Base-by-base conservation (phyloP, 2,797 vertebrate genomes). In the Sphenodon punctatus region DNA sequence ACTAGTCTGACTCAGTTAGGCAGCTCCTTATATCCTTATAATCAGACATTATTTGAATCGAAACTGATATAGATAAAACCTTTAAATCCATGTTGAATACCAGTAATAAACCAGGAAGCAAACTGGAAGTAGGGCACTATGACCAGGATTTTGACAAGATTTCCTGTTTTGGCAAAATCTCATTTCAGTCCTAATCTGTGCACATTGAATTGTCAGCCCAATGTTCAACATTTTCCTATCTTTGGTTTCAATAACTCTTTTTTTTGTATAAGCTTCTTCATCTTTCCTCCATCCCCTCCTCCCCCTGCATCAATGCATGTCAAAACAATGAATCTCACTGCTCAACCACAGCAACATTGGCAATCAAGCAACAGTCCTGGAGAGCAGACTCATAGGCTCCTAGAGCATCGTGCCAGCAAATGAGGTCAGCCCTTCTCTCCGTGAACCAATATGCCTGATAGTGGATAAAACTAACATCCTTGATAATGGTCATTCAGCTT, bases 371-470 rank as follows among this genome's bases (percentile, higher is more conserved):
- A 38, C 49, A 48, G 41, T 70, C 69, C 41, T 70, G 53, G 67
- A 36, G 32, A 63, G 55, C 67, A 82, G 86, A 84, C 77, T 70
- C 68, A 36, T 34, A 60, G 71, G 59, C 76, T 63, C 69, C 30
- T 43, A 61, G 60, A 60, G 64, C 46, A 48, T 34, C 42, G 59
- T 59, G 69, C 86, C 81, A 84, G 86, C 41, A 80, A 80, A 49
- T 81, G 78, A 81, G 43, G 73, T 84, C 86, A 88, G 79, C 58
- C 60, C 36, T 43, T 27, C 64, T 34, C 75, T 60, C 65, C 48
- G 30, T 10, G 60, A 75, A 51, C 60, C 72, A 23, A 39, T 23
- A 19, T 19, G 32, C 51, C 64, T 55, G 32, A 32, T 15, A 41
- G 16, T 39, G 17, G 30, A 67, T 58, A 25, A 53, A 51, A 41